phyloP scores from a whole-genome alignment of 2,888 invertebrate genomes.

The Timema podura region DNA sequence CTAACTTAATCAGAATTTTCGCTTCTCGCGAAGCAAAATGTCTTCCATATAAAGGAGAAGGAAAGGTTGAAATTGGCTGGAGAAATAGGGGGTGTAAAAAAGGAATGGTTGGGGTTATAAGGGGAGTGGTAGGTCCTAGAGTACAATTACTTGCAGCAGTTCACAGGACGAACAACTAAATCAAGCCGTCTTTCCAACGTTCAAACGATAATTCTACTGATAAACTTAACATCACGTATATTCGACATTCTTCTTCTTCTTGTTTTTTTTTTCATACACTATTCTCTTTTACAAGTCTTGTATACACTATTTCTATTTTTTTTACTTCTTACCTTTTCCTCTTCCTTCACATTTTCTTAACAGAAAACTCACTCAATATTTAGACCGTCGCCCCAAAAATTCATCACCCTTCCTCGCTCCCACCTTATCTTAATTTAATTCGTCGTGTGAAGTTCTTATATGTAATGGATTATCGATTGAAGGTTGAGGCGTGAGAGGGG shows the following conservation, averaged over 20 bases:
- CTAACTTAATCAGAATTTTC: no score
- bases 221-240: slow-evolving; percentile 16
- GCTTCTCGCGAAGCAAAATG: no score
- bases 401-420: not conserved
- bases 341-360: not conserved
- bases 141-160: slow-evolving; percentile 8
- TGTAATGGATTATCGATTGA: slow-evolving; percentile 16
- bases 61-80: no score
- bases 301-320: not conserved
- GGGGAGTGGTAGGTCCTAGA: no score
- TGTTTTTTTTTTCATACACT: not conserved
- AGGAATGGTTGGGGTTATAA: no score
- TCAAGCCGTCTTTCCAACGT: not conserved
- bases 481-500: not conserved
- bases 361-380: not conserved
- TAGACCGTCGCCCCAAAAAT: slow-evolving; percentile 4
- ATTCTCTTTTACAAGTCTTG: not conserved
- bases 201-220: slow-evolving; percentile 11
- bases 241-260: not conserved
- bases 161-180: not conserved
- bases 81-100: no score
- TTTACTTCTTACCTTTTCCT: not conserved
- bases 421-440: slow-evolving; percentile 15
- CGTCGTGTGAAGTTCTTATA: slow-evolving; percentile 15
- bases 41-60: no score